Evolutionary conservation across 2,113 vertebrate species (phyloP).

Genomic region (Laterallus jamaicensis): DNA sequence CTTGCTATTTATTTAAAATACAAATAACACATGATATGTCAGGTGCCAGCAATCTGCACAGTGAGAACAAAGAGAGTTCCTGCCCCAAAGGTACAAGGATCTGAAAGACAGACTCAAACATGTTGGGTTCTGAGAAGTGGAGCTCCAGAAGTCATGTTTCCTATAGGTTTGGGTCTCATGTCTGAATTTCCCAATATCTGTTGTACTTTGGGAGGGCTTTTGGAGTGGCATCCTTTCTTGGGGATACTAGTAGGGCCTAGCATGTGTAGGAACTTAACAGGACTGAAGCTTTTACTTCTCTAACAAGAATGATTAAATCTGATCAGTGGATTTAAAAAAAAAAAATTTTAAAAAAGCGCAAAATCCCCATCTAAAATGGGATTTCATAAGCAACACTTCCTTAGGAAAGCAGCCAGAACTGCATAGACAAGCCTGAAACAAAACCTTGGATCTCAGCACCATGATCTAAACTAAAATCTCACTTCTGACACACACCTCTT

Average conservation of each 20-base stretch:
- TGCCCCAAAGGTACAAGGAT: background rate
- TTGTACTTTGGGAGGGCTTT: background rate
- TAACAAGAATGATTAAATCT: background rate
- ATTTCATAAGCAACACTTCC: background rate
- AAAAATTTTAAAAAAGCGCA: background rate
- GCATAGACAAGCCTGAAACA: background rate
- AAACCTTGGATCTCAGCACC: constrained; percentile 1
- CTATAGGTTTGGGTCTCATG: background rate
- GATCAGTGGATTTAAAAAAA: background rate
- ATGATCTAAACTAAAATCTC: background rate
- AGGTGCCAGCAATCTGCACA: background rate
- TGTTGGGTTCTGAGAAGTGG: background rate
- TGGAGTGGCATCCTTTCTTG: background rate
- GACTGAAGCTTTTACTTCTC: background rate
- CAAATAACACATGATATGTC: background rate
- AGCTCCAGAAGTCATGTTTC: background rate
- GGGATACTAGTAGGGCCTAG: background rate
- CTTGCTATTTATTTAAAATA: background rate
- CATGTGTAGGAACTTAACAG: background rate
- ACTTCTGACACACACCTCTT: background rate
- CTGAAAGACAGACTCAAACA: background rate
- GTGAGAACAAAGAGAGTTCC: background rate
- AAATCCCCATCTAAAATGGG: background rate
- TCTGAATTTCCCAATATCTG: background rate
- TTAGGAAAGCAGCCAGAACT: background rate